These are phyloP conservation scores for Bradynema listronoti DNA, from an alignment of 1,140 invertebrate species.

Conservation along the genomic window DNA sequence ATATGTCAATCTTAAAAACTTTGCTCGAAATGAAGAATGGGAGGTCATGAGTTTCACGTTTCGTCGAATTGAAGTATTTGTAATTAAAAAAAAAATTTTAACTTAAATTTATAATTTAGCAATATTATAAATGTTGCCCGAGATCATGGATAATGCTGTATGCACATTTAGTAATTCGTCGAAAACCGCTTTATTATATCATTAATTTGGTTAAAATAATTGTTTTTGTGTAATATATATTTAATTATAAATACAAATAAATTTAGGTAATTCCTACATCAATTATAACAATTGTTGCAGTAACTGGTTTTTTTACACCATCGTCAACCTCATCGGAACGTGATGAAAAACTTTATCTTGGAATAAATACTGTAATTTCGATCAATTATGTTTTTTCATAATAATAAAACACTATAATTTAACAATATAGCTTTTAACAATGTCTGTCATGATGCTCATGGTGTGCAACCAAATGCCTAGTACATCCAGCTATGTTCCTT, in stretches of 20 bases:
- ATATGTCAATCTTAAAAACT: conserved; percentile 49
- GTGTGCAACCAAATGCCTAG: conserved; percentile 56
- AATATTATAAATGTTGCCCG: conserved; percentile 50
- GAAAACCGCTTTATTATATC: conserved; percentile 57
- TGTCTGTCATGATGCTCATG: conserved; percentile 56
- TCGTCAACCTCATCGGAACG: conserved; percentile 50
- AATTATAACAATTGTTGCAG: conserved; percentile 52
- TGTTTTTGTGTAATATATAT: conserved; percentile 17
- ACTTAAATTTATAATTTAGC: conserved; percentile 24
- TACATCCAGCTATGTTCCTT: conserved; percentile 52
- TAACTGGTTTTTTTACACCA: conserved; percentile 56
- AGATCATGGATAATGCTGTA: conserved; percentile 56
- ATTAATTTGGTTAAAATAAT: conserved; percentile 50
- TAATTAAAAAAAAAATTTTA: not conserved
- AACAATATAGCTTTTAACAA: conserved; percentile 47
- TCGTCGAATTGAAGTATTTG: conserved; percentile 35
- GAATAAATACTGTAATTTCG: conserved; percentile 46
- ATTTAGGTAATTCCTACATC: conserved; percentile 51
- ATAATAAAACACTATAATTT: conserved; percentile 7
- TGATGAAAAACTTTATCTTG: conserved; percentile 55
- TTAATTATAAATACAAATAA: not conserved
- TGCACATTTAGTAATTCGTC: conserved; percentile 52
- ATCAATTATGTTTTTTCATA: not conserved
- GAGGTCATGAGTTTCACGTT: conserved; percentile 51
- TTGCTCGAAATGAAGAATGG: conserved; percentile 55